Percentiles rank a stretch among this genome's conserved stretches.
These are phyloP conservation scores for Leptosomus discolor DNA, from an alignment of 2,113 vertebrate genomes.

Conservation along the genomic window DNA sequence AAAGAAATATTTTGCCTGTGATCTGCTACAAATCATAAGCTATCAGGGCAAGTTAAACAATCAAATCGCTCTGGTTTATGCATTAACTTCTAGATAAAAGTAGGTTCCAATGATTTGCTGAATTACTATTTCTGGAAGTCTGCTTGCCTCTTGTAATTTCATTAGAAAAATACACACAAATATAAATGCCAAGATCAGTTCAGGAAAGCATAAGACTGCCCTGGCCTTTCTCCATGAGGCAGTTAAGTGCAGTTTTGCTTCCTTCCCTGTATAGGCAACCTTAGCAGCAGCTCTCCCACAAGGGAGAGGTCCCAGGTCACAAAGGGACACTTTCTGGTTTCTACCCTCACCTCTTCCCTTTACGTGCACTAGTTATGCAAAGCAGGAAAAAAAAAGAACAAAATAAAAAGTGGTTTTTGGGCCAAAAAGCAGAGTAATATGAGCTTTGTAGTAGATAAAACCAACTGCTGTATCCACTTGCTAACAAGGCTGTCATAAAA, in stretches of 20 bases:
- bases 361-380: background rate
- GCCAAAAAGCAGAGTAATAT: background rate
- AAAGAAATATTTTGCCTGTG: background rate
- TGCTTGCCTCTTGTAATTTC: background rate
- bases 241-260: background rate
- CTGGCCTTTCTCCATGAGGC: background rate
- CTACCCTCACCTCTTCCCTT: background rate
- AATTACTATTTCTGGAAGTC: background rate
- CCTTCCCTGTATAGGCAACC: background rate
- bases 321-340: background rate
- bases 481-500: background rate
- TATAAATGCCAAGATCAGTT: background rate
- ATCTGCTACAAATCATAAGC: background rate
- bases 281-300: background rate
- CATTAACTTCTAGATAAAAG: background rate
- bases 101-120: background rate
- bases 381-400: background rate
- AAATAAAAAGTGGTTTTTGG: background rate
- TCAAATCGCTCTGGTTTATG: background rate
- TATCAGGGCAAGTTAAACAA: background rate
- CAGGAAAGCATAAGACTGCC: background rate
- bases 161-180: background rate
- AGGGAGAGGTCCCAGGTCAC: background rate
- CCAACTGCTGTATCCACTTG: background rate
- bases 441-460: background rate